phyloP scores from a whole-genome alignment of 2,113 vertebrate genomes.

The Aldabrachelys gigantea region DNA sequence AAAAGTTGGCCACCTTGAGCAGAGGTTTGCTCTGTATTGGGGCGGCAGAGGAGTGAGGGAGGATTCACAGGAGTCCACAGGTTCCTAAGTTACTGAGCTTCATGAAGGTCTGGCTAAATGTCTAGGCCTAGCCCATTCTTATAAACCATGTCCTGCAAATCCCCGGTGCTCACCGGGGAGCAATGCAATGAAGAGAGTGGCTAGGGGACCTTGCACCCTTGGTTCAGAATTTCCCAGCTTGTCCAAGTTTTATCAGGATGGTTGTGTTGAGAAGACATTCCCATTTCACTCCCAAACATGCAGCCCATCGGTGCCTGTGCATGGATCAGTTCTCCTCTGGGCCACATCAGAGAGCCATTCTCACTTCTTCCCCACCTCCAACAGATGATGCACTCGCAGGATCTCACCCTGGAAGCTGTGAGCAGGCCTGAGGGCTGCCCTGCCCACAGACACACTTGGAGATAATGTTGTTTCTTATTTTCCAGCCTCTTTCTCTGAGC shows the following conservation, averaged over 20 bases:
- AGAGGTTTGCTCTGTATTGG: not conserved
- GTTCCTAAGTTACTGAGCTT: not conserved
- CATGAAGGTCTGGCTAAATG: not conserved
- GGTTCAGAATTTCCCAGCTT: not conserved
- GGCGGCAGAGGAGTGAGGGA: not conserved
- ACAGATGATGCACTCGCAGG: accelerated
- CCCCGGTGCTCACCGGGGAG: not conserved
- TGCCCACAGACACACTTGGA: not conserved
- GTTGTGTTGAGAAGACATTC: not conserved
- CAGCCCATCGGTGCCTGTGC: not conserved
- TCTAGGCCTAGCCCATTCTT: not conserved
- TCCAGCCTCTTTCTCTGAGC: not conserved
- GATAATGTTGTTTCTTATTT: not conserved
- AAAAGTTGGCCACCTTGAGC: accelerated
- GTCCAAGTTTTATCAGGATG: not conserved
- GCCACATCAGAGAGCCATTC: not conserved
- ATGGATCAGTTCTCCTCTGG: not conserved
- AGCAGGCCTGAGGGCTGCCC: not conserved
- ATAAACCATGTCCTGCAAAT: too few relatives aligned
- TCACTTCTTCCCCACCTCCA: too few relatives aligned
- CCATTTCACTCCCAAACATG: not conserved
- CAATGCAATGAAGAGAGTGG: too few relatives aligned
- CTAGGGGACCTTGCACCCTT: not conserved
- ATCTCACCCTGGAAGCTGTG: not conserved
- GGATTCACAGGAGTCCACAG: not conserved